phyloP scores from a whole-genome alignment of 2,113 vertebrate species.

The Neopipo cinnamomea region DNA sequence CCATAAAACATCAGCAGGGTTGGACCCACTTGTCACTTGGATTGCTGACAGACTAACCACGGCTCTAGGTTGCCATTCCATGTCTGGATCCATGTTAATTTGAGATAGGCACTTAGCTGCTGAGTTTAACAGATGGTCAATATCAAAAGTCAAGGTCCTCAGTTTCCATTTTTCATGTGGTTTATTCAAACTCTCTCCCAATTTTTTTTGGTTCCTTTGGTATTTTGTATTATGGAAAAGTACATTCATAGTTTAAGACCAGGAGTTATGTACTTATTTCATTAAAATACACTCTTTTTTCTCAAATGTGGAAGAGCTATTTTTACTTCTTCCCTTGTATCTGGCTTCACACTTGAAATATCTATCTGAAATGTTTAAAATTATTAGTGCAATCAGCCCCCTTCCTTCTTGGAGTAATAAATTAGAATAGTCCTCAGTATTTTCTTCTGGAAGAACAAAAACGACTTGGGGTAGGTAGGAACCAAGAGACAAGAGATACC shows the following conservation, averaged over 20 bases:
- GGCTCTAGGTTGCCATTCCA: neutral
- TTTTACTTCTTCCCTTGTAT: neutral
- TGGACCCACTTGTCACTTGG: neutral
- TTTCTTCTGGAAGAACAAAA: neutral
- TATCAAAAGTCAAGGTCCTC: neutral
- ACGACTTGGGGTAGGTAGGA: neutral
- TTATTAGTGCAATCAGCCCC: neutral
- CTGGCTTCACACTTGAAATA: neutral
- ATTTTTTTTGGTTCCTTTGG: neutral
- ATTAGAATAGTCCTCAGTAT: neutral
- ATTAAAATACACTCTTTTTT: neutral
- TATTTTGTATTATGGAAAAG: neutral
- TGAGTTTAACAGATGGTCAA: neutral
- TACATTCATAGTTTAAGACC: neutral
- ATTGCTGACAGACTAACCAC: neutral
- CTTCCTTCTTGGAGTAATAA: conserved; percentile 11
- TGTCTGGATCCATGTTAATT: neutral
- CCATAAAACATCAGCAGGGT: neutral
- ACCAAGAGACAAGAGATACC: neutral
- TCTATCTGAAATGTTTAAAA: neutral
- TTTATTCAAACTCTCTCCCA: neutral
- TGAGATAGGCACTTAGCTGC: neutral
- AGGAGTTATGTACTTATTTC: neutral
- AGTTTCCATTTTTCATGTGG: neutral
- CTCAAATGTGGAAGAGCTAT: neutral